phyloP scores from a whole-genome alignment of 2,113 vertebrate species.

The Protomyctophum bolini region DNA sequence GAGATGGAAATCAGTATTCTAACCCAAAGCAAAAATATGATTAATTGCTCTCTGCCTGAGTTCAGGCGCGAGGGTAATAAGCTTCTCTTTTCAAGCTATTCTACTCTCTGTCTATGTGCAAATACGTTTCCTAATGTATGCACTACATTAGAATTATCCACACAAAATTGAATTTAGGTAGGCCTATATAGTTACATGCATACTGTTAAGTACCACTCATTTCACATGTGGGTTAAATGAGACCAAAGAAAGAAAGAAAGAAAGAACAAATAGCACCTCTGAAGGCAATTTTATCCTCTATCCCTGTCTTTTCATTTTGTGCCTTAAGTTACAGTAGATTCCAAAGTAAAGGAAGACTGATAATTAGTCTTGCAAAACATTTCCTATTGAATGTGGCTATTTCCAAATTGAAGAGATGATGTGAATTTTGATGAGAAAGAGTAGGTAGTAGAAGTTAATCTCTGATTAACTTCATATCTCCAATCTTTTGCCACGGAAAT shows the following conservation, averaged over 20 bases:
- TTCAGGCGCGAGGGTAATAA: slow-evolving; percentile 70
- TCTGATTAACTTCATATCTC: too few species aligned
- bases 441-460: too few species aligned
- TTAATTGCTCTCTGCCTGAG: slow-evolving; percentile 70
- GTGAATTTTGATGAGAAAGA: too few species aligned
- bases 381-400: too few species aligned
- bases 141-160: slow-evolving; percentile 73
- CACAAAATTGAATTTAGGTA: slow-evolving; percentile 71
- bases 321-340: slow-evolving; percentile 32
- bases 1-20: slow-evolving; percentile 77
- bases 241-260: slow-evolving; percentile 33
- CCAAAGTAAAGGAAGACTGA: slow-evolving; percentile 34
- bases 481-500: too few species aligned
- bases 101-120: slow-evolving; percentile 50
- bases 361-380: too few species aligned
- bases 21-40: slow-evolving; percentile 77
- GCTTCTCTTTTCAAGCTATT: slow-evolving; percentile 62
- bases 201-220: slow-evolving; percentile 56
- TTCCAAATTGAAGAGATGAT: too few species aligned
- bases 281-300: slow-evolving; percentile 48
- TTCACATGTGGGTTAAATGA: slow-evolving; percentile 69
- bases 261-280: slow-evolving; percentile 55
- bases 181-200: slow-evolving; percentile 58
- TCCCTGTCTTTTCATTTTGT: slow-evolving; percentile 15
- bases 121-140: slow-evolving; percentile 62